Base-by-base conservation (phyloP, 1,140 invertebrate species). In the Pentalonia nigronervosa region DNA sequence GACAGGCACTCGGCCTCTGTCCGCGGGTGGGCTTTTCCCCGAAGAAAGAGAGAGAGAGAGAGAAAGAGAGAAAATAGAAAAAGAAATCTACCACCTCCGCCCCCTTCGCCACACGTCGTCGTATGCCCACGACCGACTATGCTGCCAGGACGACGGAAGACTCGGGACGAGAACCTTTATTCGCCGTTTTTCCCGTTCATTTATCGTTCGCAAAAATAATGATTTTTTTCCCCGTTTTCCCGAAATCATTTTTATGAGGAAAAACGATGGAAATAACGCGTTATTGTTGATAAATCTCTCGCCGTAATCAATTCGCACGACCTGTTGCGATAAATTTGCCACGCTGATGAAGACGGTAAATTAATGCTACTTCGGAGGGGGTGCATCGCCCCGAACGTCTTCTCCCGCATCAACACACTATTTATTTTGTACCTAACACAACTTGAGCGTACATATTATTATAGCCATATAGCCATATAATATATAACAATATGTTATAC, bases 291-390 rank as follows among this genome's bases (percentile, higher is more conserved):
- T 89, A 89, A 89, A 89, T 89, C 47, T 89, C 34, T 56, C 30
- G 6, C 53, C 88, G 23, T 90, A 90, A 90, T 90, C 88, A 90
- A 90, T 90, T 90, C 50, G 88, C 88, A 45, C 67, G 90, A 91
- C 90, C 60, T 91, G 90, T 91, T 81, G 90, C 90, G n/a, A 91
- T 91, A 91, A 91, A 91, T 91, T 91, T 91, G 14, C 34, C 50
- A 21, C 25, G 17, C 48, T 50, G 14, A 41, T 25, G 36, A 90
- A 45, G 47, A 21, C 89, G 53, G 89, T 60, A 90, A 90, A 90
- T 90, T 67, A 90, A 84, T 34, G 14, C 11, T 76, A 76, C 60
- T 76, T 76, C 60, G 60, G 60, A 76, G 60, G 60, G 60, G 60
- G 60, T 76, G 60, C 14, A 23, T 67, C 11, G 30, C 25, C 30